Conservation (phyloP, 1,140 invertebrate genomes). For the Drosophila sucinea region DNA sequence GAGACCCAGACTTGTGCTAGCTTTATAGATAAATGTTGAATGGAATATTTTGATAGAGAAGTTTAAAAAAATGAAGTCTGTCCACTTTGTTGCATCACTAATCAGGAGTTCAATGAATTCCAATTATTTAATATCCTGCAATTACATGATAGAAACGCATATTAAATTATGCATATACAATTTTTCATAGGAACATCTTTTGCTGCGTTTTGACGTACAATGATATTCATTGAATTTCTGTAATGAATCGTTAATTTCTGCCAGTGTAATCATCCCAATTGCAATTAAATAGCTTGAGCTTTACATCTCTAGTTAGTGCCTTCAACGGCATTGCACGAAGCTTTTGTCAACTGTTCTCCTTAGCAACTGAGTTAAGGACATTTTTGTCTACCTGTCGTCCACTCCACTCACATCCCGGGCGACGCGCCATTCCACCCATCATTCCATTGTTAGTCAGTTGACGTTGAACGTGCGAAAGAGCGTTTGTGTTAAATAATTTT, state of each 20-base stretch:
- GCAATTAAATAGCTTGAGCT: conserved; percentile 17
- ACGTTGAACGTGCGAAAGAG: conserved; percentile 76
- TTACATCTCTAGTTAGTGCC: neutral
- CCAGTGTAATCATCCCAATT: neutral
- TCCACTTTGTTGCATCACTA: no score
- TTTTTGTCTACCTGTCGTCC: conserved; percentile 39
- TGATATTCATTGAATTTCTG: no score
- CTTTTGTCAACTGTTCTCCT: conserved; percentile 27
- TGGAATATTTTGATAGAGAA: no score
- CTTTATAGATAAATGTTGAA: no score
- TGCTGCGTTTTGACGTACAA: no score
- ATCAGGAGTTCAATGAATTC: no score
- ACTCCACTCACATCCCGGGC: conserved; percentile 54
- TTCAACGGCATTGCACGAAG: neutral
- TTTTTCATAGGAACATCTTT: no score
- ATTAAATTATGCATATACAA: no score
- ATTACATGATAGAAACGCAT: no score
- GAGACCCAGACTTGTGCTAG: no score
- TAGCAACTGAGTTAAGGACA: conserved; percentile 30
- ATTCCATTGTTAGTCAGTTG: conserved; percentile 62
- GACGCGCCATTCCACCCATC: conserved; percentile 36
- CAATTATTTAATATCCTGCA: no score
- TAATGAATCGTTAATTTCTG: neutral
- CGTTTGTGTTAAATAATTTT: conserved; percentile 47
- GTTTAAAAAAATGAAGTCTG: no score